These are phyloP conservation scores for Phainopepla nitens DNA, from an alignment of 2,113 vertebrate species.

Conservation along the genomic window DNA sequence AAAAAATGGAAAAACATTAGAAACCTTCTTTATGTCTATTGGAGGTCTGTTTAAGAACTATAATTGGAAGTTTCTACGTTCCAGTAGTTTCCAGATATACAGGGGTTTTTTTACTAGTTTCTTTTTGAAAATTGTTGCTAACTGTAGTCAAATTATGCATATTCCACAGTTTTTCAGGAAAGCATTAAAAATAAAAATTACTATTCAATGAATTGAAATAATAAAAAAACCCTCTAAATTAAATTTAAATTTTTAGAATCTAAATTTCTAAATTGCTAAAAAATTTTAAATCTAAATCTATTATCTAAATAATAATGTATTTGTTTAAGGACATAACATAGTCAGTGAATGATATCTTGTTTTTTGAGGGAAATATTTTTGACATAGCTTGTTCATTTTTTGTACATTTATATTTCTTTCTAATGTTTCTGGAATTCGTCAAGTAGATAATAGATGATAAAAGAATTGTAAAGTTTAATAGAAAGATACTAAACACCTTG, in stretches of 20 bases:
- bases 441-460: not conserved
- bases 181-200: not conserved
- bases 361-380: not conserved
- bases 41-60: not conserved
- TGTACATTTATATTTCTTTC: not conserved
- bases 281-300: not conserved
- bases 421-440: not conserved
- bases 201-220: not conserved
- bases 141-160: not conserved
- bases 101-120: not conserved
- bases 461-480: not conserved
- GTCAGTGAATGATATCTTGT: not conserved
- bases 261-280: not conserved
- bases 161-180: not conserved
- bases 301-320: not conserved
- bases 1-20: not conserved
- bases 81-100: not conserved
- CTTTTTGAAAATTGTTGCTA: not conserved
- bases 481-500: not conserved
- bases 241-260: not conserved
- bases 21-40: not conserved
- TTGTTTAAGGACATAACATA: not conserved
- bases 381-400: not conserved
- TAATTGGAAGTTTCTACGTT: not conserved
- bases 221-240: not conserved